A percentile compares a stretch with the other conserved stretches of the same genome.
Evolutionary conservation across 2,888 invertebrate genomes (phyloP).

Genomic region (Hanleya hanleyi): DNA sequence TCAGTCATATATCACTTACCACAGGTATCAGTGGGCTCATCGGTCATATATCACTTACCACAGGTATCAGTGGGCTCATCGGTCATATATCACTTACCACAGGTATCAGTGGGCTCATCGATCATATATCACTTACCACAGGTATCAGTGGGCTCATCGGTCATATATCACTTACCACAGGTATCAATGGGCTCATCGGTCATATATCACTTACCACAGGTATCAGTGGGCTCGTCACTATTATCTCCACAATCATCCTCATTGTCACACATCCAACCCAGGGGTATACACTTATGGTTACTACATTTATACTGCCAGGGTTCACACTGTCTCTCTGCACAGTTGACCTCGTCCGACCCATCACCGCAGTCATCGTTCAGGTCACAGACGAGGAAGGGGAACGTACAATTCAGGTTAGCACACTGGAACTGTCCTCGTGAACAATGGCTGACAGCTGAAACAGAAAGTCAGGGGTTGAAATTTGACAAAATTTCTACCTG

Average conservation of each 20-base stretch:
- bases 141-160: too few relatives aligned
- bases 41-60: too few relatives aligned
- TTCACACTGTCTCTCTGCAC: conserved; percentile 59
- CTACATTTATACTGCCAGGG: conserved; percentile 90
- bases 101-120: too few relatives aligned
- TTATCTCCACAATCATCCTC: conserved; percentile 68
- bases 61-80: too few relatives aligned
- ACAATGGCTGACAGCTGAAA: conserved; percentile 63
- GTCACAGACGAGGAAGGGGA: conserved; percentile 81
- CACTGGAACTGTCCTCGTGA: conserved; percentile 72
- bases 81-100: too few relatives aligned
- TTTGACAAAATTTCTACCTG: conserved; percentile 73
- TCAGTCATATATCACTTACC: too few relatives aligned
- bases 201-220: conserved; percentile 60
- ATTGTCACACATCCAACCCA: conserved; percentile 66
- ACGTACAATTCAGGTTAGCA: conserved; percentile 67
- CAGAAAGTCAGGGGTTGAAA: background rate
- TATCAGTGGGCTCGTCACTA: conserved; percentile 56
- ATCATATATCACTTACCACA: too few relatives aligned
- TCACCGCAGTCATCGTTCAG: conserved; percentile 97
- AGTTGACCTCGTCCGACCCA: conserved; percentile 75
- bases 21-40: too few relatives aligned
- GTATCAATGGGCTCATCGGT: too few relatives aligned
- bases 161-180: too few relatives aligned
- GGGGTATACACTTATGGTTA: conserved; percentile 80